Conservation (phyloP, 35 echinoderm and acorn worm species). For the Hemicentrotus pulcherrimus region DNA sequence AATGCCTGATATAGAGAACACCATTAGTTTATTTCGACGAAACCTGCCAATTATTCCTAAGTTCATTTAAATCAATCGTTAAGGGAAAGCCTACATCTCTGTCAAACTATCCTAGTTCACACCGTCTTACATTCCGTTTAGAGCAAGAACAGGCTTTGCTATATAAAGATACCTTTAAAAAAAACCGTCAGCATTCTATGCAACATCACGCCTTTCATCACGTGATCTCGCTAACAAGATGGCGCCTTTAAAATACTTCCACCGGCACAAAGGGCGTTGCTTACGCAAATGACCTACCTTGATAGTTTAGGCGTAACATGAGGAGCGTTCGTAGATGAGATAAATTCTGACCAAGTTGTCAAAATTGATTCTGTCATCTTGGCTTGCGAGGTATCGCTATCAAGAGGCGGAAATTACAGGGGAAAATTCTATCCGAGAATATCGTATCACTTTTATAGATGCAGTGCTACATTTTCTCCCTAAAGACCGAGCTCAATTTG, state of each 20-base stretch:
- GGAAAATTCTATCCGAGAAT: neutral
- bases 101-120: too few species aligned
- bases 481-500: neutral
- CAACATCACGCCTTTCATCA: neutral
- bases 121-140: too few species aligned
- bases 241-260: neutral
- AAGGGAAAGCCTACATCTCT: too few species aligned
- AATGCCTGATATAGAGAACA: too few species aligned
- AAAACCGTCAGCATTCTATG: neutral
- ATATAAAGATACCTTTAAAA: neutral
- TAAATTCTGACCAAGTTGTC: neutral
- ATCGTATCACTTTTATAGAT: neutral
- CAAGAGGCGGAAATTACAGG: neutral
- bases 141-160: too few species aligned
- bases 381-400: neutral
- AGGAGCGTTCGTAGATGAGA: neutral
- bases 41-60: too few species aligned
- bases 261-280: neutral
- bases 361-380: slow-evolving; percentile 4
- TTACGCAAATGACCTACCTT: neutral
- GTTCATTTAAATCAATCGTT: too few species aligned
- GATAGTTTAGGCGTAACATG: neutral
- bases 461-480: neutral
- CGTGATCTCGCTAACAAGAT: neutral
- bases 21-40: too few species aligned